Base-by-base conservation (phyloP, 2,113 vertebrate genomes). In the Cichladusa arquata region DNA sequence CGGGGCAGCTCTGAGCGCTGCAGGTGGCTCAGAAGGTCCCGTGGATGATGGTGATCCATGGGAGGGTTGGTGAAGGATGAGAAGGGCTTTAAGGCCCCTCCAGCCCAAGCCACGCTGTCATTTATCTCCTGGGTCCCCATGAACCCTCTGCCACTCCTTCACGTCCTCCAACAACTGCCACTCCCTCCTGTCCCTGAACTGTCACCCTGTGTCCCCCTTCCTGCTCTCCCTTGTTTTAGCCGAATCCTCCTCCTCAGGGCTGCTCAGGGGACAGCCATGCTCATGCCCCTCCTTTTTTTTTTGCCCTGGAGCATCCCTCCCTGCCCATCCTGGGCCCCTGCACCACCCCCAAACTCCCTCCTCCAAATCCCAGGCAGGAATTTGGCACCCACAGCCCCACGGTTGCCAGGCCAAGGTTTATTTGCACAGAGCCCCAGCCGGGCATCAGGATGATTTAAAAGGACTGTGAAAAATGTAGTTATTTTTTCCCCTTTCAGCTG, bases 391-490 rank as follows among this genome's bases (percentile, higher is more conserved):
- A 1, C 45, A 81, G 64, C 70, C 67, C 50, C 67, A 5, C 0
- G 1, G 28, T 0, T 84, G 65, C 64, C 69, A 79, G 45, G 12
- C 72, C 70, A 64, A 47, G 66, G 19, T n/a, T 80, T 22, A n/a
- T 57, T 69, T 24, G 34, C 62, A 38, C 38, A 9, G 34, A 25
- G 34, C n/a, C 61, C 71, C 62, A 58, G 66, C 67, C 3, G 19
- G 92, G 88, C 81, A 88, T 56, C 81, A 86, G 58, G 34, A 50
- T 96, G 95, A 97, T 97, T 97, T 97, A 97, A 93, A 92, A 87
- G 81, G 95, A 65, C 81, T 81, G 54, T 96, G 94, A 96, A 93
- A 97, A 97, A 96, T 92, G 93, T 81, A 95, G 83, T 97, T 96
- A 96, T 96, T 97, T 96, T 93, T 90, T 56, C 93, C 72, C 57